Conservation (phyloP, 1,140 invertebrate genomes). For the Proctacanthus coquilletti region DNA sequence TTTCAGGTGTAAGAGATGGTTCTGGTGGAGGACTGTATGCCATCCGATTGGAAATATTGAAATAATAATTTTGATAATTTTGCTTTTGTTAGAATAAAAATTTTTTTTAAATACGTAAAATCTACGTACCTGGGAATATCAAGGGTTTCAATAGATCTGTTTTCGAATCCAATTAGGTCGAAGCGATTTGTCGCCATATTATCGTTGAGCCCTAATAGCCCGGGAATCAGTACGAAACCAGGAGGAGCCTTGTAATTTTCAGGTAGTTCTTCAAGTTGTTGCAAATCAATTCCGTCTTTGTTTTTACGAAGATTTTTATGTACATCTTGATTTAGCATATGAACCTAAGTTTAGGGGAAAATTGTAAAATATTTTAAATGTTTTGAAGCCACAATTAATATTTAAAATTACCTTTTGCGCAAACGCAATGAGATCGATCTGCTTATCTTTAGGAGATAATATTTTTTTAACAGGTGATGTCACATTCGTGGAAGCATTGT, state of each 20-base stretch:
- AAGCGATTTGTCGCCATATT: too few relatives aligned
- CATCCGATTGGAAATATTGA: too few relatives aligned
- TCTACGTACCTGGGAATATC: too few relatives aligned
- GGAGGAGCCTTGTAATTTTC: constrained; percentile 40
- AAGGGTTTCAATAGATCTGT: too few relatives aligned
- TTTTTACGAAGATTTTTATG: constrained; percentile 50
- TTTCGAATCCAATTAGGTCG: too few relatives aligned
- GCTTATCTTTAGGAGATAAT: constrained; percentile 4
- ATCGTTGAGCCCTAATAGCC: constrained; percentile 31
- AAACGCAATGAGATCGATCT: constrained; percentile 5
- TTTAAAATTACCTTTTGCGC: constrained; percentile 5
- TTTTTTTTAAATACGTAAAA: too few relatives aligned
- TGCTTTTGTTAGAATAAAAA: too few relatives aligned
- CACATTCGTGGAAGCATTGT: not conserved
- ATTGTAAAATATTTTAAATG: not conserved
- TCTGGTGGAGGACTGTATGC: too few relatives aligned
- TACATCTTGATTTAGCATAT: constrained; percentile 23
- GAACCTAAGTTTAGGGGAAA: not conserved
- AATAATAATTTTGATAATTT: too few relatives aligned
- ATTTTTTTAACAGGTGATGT: not conserved
- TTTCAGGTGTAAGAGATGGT: too few relatives aligned
- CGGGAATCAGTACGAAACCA: constrained; percentile 41
- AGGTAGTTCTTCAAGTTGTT: constrained; percentile 37
- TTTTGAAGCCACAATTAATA: not conserved
- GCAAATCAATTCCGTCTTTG: constrained; percentile 38